Percentiles rank a stretch among this genome's conserved stretches.
Evolutionary conservation across 1,140 invertebrate species (phyloP).

Genomic region (Dinothrombium tinctorium): DNA sequence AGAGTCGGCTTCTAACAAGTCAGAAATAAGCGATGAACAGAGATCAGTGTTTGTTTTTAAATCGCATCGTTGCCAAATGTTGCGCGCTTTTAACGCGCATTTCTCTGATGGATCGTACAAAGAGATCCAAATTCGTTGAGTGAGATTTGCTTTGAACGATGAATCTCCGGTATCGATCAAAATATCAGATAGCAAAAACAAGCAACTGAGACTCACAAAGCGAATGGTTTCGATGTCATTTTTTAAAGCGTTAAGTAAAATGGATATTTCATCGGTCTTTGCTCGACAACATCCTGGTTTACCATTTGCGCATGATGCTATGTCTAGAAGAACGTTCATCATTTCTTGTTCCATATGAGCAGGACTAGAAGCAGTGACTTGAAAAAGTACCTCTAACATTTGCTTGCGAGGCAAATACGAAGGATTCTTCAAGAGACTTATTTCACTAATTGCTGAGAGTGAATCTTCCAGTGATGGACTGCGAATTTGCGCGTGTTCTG

Average conservation of each 20-base stretch:
- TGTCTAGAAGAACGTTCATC: slow-evolving; percentile 44
- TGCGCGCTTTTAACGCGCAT: slow-evolving; percentile 8
- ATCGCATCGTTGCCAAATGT: slow-evolving; percentile 5
- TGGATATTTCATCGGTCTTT: slow-evolving; percentile 40
- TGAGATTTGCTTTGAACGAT: slow-evolving; percentile 32
- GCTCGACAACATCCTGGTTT: slow-evolving; percentile 33
- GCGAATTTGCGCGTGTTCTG: slow-evolving; percentile 40
- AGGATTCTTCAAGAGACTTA: slow-evolving; percentile 30
- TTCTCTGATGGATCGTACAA: slow-evolving; percentile 33
- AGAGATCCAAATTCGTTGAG: slow-evolving; percentile 46
- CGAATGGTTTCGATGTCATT: slow-evolving; percentile 41
- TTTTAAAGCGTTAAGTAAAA: slow-evolving; percentile 49
- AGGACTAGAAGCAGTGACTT: slow-evolving; percentile 39
- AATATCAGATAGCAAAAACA: slow-evolving; percentile 4
- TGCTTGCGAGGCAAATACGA: slow-evolving; percentile 47
- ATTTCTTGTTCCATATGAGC: slow-evolving; percentile 48
- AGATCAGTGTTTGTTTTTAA: slow-evolving; percentile 10
- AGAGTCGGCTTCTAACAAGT: slow-evolving; percentile 50
- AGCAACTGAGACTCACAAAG: slow-evolving; percentile 44
- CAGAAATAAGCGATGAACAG: slow-evolving; percentile 31
- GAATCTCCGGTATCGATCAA: slow-evolving; percentile 19
- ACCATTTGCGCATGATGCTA: slow-evolving; percentile 41
- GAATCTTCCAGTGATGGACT: slow-evolving; percentile 17
- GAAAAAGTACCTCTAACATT: slow-evolving; percentile 51
- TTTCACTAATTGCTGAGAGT: slow-evolving; percentile 17